Evolutionary conservation across 1,140 invertebrate genomes (phyloP).

Genomic region (Atta colombica): DNA sequence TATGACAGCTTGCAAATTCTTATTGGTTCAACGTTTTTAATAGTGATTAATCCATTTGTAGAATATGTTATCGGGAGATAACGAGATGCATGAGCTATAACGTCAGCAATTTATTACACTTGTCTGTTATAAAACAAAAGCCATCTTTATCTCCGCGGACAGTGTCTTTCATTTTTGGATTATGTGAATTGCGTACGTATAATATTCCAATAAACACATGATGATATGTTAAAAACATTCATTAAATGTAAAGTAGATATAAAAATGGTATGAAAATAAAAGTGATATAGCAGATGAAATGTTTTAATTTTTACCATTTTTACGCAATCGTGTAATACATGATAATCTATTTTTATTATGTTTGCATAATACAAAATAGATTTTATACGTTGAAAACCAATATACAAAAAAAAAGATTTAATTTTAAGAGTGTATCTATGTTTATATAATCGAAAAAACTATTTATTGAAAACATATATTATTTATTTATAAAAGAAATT

Average conservation of each 20-base stretch:
- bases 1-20: slow-evolving; percentile 5
- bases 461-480: not conserved
- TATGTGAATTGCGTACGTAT: not conserved
- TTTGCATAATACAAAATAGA: not conserved
- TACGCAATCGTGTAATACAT: not conserved
- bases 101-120: slow-evolving; percentile 25
- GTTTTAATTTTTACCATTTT: not conserved
- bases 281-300: not conserved
- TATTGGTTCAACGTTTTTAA: slow-evolving; percentile 6
- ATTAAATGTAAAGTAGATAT: not conserved
- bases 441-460: not conserved
- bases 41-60: not conserved
- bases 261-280: not conserved
- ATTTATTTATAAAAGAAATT: not conserved
- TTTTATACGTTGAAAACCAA: not conserved
- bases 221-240: not conserved
- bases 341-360: not conserved
- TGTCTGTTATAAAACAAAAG: slow-evolving; percentile 45
- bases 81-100: not conserved
- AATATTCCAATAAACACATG: not conserved
- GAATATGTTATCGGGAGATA: slow-evolving; percentile 56
- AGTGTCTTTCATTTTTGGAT: slow-evolving; percentile 7
- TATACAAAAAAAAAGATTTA: not conserved
- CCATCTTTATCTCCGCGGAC: slow-evolving; percentile 6
- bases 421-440: not conserved